Evolutionary conservation across 2,113 vertebrate species (phyloP), one percentile per base, ranked within the genome.

Genomic region (Plecturocebus donacophilus): DNA sequence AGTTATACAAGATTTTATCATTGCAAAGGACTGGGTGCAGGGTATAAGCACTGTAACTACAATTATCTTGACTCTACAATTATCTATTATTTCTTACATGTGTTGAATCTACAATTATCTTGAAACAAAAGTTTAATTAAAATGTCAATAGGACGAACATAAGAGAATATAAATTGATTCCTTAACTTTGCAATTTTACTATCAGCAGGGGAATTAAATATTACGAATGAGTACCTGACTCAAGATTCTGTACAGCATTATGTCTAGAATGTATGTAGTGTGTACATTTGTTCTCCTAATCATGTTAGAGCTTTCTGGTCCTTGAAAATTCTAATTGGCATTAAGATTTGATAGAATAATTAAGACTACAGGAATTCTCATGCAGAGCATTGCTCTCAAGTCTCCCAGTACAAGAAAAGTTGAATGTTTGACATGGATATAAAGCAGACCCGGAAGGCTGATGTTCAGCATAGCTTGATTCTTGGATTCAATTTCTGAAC

Each of bases 401-500:
- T 97, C n/a, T 70, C n/a, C 38, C 8, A 1, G 17, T 97, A 96
- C 97, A 97, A 97, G 88, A 91, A 97, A 95, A 96, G 94, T 81
- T 96, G 95, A 98, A 97, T 96, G 98, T 98, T 94, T 98, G 97
- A 95, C 97, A 90, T 35, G 19, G 81, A 79, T 93, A 84, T 83
- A 96, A 98, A 98, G 90, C 40, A 95, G 77, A n/a, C 96, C 76
- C 93, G 93, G 95, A 98, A 97, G 97, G 95, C 94, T 97, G 88
- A 87, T 97, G 79, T 96, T 98, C 95, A 97, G 75, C 87, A 94
- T 0, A 9, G 93, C 98, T 88, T 97, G 93, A 98, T 94, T 97
- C 97, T 98, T 97, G 97, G 97, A 98, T 95, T 99, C 96, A 96
- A 97, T 98, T 97, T 98, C 89, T 82, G 83, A 87, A 35, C 73